Conservation (phyloP, 2,888 invertebrate species). For the Spisula solida region DNA sequence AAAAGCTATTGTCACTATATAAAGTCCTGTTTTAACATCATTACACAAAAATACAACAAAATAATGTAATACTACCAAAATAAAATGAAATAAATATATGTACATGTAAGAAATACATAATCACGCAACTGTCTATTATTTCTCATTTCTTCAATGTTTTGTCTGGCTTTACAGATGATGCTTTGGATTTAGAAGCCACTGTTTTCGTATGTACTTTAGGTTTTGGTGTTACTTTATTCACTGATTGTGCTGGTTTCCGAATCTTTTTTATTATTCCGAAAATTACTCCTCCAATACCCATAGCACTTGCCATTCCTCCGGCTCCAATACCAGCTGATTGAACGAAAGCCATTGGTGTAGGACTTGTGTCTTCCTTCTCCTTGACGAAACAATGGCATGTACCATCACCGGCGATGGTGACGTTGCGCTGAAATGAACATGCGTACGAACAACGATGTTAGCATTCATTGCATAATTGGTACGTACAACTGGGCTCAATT, state of each 20-base stretch:
- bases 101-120: background rate
- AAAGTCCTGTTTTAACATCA: background rate
- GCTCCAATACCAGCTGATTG: background rate
- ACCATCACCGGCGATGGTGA: background rate
- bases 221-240: background rate
- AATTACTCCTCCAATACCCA: slow-evolving; percentile 9
- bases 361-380: background rate
- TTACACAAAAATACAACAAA: background rate
- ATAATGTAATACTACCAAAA: background rate
- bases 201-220: too few relatives aligned
- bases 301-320: slow-evolving; percentile 22
- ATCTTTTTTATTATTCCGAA: slow-evolving; percentile 1
- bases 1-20: too few relatives aligned
- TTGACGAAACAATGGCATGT: slow-evolving; percentile 1
- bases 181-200: background rate
- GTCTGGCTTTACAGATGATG: background rate
- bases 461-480: too few relatives aligned
- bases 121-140: background rate
- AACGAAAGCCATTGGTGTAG: background rate
- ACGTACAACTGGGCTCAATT: too few relatives aligned
- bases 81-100: slow-evolving; percentile 1
- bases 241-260: background rate
- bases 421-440: background rate
- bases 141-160: background rate
- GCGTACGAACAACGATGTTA: too few relatives aligned